phyloP scores from a whole-genome alignment of 2,113 vertebrate species.

The Trichechus manatus region DNA sequence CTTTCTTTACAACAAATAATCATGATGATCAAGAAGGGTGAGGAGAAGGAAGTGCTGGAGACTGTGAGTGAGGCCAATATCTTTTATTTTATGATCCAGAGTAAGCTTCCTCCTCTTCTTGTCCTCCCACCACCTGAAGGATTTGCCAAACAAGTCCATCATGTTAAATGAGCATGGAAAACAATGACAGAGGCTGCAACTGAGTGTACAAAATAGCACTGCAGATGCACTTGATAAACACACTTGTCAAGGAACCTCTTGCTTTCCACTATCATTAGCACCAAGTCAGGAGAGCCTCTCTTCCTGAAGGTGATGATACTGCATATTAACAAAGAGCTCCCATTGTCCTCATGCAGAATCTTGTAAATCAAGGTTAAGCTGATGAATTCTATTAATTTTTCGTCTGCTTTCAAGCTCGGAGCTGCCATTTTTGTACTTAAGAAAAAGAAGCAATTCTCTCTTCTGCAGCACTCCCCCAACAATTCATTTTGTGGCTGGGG shows the following conservation, averaged over 20 bases:
- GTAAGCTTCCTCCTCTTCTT: background rate
- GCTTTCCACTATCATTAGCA: background rate
- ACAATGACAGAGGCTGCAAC: slow-evolving; percentile 67
- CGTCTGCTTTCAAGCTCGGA: slow-evolving; percentile 29
- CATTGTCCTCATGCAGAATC: background rate
- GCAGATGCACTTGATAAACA: slow-evolving; percentile 69
- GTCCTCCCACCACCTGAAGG: slow-evolving; percentile 56
- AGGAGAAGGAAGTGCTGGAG: background rate
- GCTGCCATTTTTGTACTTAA: slow-evolving; percentile 24
- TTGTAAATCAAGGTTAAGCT: slow-evolving; percentile 63
- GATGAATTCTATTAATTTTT: slow-evolving; percentile 53
- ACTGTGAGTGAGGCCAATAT: background rate
- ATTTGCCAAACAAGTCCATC: slow-evolving; percentile 69
- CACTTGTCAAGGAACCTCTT: slow-evolving; percentile 67
- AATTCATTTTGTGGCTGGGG: background rate
- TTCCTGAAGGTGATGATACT: slow-evolving; percentile 25
- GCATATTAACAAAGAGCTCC: background rate
- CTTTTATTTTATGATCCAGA: slow-evolving; percentile 51
- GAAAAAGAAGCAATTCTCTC: background rate
- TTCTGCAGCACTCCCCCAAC: background rate
- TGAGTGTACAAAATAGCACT: slow-evolving; percentile 44
- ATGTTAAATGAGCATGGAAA: slow-evolving; percentile 59
- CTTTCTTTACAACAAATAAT: slow-evolving; percentile 18
- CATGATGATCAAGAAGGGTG: background rate
- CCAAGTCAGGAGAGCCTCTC: background rate